phyloP scores from a whole-genome alignment of 1,140 invertebrate species.

The Aphaenogaster rudis region DNA sequence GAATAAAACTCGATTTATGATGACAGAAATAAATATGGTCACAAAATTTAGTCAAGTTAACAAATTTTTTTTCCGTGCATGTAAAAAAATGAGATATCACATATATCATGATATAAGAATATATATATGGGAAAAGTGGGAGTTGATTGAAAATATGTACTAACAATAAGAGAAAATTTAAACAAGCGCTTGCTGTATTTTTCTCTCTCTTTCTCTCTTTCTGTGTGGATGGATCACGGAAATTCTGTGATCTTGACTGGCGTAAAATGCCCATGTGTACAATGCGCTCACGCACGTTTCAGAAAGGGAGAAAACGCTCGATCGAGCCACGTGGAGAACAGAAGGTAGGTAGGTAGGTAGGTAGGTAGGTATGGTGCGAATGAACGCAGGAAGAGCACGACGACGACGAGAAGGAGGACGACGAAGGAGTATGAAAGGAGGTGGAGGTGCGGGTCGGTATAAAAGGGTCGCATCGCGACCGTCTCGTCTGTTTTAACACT shows the following conservation, averaged over 20 bases:
- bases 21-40: neutral
- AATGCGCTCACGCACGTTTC: slow-evolving; percentile 20
- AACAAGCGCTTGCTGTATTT: neutral
- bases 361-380: slow-evolving; percentile 46
- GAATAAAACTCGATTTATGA: neutral
- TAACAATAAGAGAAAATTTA: neutral
- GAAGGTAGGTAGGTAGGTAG: slow-evolving; percentile 47
- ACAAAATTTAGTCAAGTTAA: too few species aligned
- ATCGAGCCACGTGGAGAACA: slow-evolving; percentile 71
- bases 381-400: slow-evolving; percentile 33
- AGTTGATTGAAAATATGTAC: neutral
- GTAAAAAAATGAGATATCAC: neutral
- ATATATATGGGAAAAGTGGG: neutral
- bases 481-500: slow-evolving; percentile 85
- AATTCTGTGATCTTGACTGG: neutral
- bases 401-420: slow-evolving; percentile 75
- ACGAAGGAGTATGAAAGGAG: slow-evolving; percentile 80
- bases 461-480: slow-evolving; percentile 81
- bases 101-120: neutral
- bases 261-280: neutral
- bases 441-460: slow-evolving; percentile 81
- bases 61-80: neutral
- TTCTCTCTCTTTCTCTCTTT: neutral
- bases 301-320: slow-evolving; percentile 73
- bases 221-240: neutral